Base-by-base conservation (phyloP, 2,888 invertebrate genomes). In the Coenonympha arcania region DNA sequence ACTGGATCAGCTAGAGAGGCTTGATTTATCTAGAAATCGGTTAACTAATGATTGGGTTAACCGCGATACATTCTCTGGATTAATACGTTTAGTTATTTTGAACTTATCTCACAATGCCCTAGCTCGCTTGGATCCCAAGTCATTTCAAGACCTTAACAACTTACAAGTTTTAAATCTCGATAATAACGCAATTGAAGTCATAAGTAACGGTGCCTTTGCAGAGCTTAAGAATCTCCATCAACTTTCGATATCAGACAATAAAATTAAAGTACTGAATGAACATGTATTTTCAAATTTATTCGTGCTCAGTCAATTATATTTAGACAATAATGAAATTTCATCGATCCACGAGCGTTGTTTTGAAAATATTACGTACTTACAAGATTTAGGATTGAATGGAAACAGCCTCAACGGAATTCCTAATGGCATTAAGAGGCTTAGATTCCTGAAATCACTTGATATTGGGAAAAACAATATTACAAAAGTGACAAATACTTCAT, bases 381-480 rank as follows among this genome's bases (percentile, higher is more conserved):
- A 92, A 78, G 93, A 93, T 66, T 83, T 94, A 40, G 91, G 92
- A n/a, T 73, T 94, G 51, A 92, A 91, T 66, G 92, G 90, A 39
- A 95, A 95, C 68, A 79, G 78, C 54, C 79, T 94, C 28, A 89
- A 88, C 43, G 86, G 87, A 41, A 87, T 92, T 31, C 93, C 94
- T 18, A 88, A 87, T 47, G 91, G 92, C 2, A 88, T 93, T 9
- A 89, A 89, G 48, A 89, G 89, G 57, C 77, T 94, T 31, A 79
- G 88, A 42, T 90, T 90, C 65, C 78, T 95, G 49, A 92, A 92
- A 73, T 91, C 92, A 1, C 87, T 95, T 44, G 93, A 95, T 74
- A 87, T 95, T 56, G 93, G 93, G 4, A 93, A 93, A 71, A 95
- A 95, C 75, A 89, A 89, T 56, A 91, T 96, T 60, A 88, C 90